These are phyloP conservation scores for Charina bottae DNA, from an alignment of 2,113 vertebrate species.

Conservation along the genomic window DNA sequence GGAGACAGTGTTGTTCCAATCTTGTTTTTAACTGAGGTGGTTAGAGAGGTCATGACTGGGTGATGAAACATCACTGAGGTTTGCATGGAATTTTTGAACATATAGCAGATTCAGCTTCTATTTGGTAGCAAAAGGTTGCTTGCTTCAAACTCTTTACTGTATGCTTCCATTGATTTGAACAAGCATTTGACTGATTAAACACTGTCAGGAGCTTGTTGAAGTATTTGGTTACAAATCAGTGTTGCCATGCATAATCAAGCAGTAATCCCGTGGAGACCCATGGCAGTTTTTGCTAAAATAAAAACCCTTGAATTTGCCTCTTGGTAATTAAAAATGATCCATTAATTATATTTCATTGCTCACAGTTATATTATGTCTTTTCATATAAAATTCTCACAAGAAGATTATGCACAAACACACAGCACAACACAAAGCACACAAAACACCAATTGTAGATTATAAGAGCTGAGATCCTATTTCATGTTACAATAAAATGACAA, in stretches of 20 bases:
- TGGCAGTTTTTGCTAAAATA: background rate
- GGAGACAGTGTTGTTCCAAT: background rate
- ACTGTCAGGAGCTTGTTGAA: slow-evolving; percentile 25
- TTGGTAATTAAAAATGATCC: background rate
- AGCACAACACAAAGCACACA: background rate
- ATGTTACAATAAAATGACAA: background rate
- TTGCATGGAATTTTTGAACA: background rate
- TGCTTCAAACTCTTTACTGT: slow-evolving; percentile 15
- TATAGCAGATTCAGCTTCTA: background rate
- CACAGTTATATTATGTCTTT: slow-evolving; percentile 10
- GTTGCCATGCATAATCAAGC: slow-evolving; percentile 26
- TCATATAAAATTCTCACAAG: slow-evolving; percentile 7
- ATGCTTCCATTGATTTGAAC: slow-evolving; percentile 27
- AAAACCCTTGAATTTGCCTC: slow-evolving; percentile 20
- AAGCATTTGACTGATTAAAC: slow-evolving; percentile 39
- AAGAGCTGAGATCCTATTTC: background rate
- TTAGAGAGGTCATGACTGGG: background rate
- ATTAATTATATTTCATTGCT: slow-evolving; percentile 21
- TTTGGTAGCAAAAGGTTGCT: slow-evolving; percentile 12
- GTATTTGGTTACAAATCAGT: slow-evolving; percentile 31
- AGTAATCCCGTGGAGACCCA: background rate
- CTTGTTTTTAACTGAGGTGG: background rate
- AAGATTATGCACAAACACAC: background rate
- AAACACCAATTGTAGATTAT: background rate
- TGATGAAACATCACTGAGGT: background rate